Percentiles rank a stretch among this genome's conserved stretches.
phyloP scores from a whole-genome alignment of 2,113 vertebrate genomes.

The Cryptomyrus ogoouensis region DNA sequence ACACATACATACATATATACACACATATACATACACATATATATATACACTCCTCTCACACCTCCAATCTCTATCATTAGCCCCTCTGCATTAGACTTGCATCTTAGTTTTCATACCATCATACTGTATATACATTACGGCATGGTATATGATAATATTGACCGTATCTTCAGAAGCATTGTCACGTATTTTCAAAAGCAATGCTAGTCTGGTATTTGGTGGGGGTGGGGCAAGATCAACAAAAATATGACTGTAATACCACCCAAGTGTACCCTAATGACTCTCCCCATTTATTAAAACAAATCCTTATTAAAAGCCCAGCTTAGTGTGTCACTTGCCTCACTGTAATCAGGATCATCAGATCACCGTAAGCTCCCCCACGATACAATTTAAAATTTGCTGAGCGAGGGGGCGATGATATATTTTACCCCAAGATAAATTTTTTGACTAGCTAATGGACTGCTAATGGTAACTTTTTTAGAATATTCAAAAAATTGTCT shows the following conservation, averaged over 20 bases:
- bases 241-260: neutral
- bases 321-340: too few relatives aligned
- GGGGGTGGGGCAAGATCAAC: neutral
- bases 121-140: neutral
- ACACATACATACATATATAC: too few relatives aligned
- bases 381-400: neutral
- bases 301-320: neutral
- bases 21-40: too few relatives aligned
- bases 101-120: too few relatives aligned
- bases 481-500: neutral
- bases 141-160: neutral
- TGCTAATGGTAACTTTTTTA: neutral
- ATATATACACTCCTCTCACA: too few relatives aligned
- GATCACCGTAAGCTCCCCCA: neutral
- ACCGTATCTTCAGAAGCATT: neutral
- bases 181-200: neutral
- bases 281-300: neutral
- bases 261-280: neutral
- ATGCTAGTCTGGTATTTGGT: neutral
- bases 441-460: neutral
- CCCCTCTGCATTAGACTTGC: too few relatives aligned
- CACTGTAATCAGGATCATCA: neutral
- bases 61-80: neutral
- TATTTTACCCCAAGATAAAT: neutral
- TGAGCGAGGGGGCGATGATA: neutral